phyloP scores from a whole-genome alignment of 2,113 vertebrate species.

The Hemiprocne comata region DNA sequence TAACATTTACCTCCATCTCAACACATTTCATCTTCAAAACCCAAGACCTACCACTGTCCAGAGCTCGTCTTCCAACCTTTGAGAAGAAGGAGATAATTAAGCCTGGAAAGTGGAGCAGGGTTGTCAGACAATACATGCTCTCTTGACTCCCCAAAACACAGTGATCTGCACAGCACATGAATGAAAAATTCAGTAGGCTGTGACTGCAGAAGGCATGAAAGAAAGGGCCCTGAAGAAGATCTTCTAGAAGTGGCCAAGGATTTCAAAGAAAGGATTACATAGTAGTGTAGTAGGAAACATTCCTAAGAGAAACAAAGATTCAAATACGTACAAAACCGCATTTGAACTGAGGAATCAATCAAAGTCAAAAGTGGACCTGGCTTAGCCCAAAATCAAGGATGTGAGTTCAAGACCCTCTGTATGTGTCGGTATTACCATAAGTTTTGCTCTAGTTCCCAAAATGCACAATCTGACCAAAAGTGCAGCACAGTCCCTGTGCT shows the following conservation, averaged over 20 bases:
- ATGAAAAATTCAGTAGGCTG: neutral
- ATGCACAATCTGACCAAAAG: neutral
- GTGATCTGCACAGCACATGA: neutral
- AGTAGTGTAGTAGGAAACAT: neutral
- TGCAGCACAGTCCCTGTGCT: fast-evolving
- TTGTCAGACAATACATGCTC: neutral
- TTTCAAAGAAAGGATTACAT: neutral
- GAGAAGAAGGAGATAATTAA: neutral
- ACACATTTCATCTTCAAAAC: neutral
- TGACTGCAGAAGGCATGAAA: neutral
- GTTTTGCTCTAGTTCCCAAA: neutral
- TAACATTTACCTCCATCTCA: neutral
- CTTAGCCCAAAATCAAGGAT: neutral
- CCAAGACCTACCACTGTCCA: neutral
- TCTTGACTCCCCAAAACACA: neutral
- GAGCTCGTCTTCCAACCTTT: neutral
- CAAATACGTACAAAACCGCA: neutral
- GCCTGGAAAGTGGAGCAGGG: neutral
- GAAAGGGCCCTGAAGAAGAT: neutral
- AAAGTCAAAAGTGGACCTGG: neutral
- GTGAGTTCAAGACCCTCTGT: neutral
- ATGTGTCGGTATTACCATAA: neutral
- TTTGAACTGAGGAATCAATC: neutral
- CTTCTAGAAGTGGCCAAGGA: neutral
- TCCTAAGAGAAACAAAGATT: neutral